A percentile compares a stretch with the other conserved stretches of the same genome.
Conservation (phyloP, 2,888 invertebrate species). For the Drosophila macrothrix region DNA sequence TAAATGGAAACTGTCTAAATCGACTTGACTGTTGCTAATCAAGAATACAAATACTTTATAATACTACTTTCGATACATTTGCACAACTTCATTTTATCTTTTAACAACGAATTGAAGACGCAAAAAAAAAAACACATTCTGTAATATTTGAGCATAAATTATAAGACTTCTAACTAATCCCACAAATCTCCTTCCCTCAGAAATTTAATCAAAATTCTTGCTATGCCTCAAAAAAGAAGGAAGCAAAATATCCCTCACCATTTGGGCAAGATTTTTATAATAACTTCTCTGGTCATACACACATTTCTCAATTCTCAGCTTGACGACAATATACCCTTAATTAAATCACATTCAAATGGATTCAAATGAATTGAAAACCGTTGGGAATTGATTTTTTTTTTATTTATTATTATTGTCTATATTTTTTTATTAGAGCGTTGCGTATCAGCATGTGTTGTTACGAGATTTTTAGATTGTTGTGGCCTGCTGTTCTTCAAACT, state of each 20-base stretch:
- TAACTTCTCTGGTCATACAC: neutral
- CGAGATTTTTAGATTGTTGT: constrained; percentile 2
- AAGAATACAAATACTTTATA: neutral
- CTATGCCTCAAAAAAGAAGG: neutral
- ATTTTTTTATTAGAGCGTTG: constrained; percentile 42
- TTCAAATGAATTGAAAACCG: constrained; percentile 11
- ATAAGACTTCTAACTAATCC: neutral
- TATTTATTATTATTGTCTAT: neutral
- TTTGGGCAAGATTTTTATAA: neutral
- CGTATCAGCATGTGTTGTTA: constrained; percentile 51
- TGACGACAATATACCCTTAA: constrained; percentile 11
- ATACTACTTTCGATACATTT: neutral
- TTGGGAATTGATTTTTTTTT: constrained; percentile 29
- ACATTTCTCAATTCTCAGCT: neutral
- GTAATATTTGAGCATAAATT: no score
- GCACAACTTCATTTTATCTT: neutral
- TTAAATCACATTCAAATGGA: neutral
- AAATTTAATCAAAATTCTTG: neutral
- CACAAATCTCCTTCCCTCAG: neutral
- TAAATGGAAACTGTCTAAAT: neutral
- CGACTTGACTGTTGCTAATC: neutral
- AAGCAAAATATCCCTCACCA: neutral
- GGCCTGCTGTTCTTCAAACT: constrained; percentile 26
- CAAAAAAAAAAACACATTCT: neutral
- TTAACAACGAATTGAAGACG: neutral